Conservation (phyloP, 2,113 vertebrate genomes). For the Loxodonta africana region DNA sequence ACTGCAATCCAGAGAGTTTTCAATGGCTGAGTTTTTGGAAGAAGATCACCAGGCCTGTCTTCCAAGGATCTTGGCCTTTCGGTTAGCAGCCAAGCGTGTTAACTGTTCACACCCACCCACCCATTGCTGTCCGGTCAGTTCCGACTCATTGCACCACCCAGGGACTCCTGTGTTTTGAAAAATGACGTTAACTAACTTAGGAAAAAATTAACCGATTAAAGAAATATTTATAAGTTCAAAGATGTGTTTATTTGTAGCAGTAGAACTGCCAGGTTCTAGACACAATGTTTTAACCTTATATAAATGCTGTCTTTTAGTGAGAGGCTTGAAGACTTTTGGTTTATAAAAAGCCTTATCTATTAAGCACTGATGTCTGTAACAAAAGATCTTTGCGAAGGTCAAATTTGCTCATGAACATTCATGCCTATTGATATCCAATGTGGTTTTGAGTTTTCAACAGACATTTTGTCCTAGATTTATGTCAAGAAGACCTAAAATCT, state of each 20-base stretch:
- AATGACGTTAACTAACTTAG: background rate
- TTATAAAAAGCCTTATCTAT: background rate
- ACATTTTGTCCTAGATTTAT: background rate
- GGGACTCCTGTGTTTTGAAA: background rate
- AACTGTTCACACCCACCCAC: too few relatives aligned
- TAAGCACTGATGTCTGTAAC: background rate
- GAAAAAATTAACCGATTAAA: background rate
- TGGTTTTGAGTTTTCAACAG: background rate
- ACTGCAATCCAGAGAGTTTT: too few relatives aligned
- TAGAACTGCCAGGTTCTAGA: background rate
- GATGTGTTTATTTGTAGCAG: background rate
- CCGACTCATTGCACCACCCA: too few relatives aligned
- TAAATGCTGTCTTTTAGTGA: background rate
- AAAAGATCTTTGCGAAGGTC: background rate
- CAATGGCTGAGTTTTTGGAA: too few relatives aligned
- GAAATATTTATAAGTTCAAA: background rate
- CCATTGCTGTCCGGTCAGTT: too few relatives aligned
- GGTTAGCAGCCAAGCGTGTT: too few relatives aligned
- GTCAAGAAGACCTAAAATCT: background rate
- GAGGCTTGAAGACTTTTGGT: background rate
- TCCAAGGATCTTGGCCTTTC: too few relatives aligned
- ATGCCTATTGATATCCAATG: background rate
- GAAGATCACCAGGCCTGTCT: too few relatives aligned
- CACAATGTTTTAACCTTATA: background rate
- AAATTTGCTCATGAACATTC: background rate